These are phyloP conservation scores for Taenaris catops DNA, from an alignment of 2,888 invertebrate species.

Conservation along the genomic window DNA sequence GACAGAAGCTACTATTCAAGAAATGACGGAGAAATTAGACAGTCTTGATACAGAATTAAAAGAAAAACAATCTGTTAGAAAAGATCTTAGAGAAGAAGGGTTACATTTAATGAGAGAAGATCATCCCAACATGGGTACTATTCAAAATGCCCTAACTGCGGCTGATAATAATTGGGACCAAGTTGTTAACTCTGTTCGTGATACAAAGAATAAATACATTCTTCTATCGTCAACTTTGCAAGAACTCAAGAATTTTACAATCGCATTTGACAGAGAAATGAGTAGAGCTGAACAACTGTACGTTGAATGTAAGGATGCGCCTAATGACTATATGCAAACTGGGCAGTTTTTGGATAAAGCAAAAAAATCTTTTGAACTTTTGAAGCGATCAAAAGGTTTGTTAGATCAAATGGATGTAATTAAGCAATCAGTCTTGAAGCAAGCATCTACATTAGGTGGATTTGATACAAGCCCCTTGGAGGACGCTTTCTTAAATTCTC, in stretches of 20 bases:
- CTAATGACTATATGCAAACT: conserved; percentile 86
- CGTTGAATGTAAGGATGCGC: conserved; percentile 82
- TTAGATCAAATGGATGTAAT: conserved; percentile 90
- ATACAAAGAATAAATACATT: conserved; percentile 86
- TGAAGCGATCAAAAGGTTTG: conserved; percentile 86
- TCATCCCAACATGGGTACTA: conserved; percentile 87
- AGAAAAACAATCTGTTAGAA: conserved; percentile 81
- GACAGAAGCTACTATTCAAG: conserved; percentile 67
- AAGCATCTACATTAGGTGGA: conserved; percentile 83
- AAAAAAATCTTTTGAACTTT: conserved; percentile 86
- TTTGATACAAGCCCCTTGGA: conserved; percentile 81
- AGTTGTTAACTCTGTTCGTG: conserved; percentile 85
- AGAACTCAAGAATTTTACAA: conserved; percentile 86
- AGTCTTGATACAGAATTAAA: conserved; percentile 77
- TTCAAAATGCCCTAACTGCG: conserved; percentile 88
- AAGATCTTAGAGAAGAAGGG: conserved; percentile 89
- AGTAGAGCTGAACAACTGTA: conserved; percentile 84
- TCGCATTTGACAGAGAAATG: conserved; percentile 85
- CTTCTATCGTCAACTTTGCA: conserved; percentile 86
- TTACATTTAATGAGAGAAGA: conserved; percentile 90
- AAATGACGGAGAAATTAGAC: conserved; percentile 73
- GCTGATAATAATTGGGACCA: conserved; percentile 91
- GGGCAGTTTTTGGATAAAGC: conserved; percentile 86
- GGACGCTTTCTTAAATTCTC: conserved; percentile 81
- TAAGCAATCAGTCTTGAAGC: conserved; percentile 84